Conservation (phyloP, 2,113 vertebrate species). For the Saiga tatarica region DNA sequence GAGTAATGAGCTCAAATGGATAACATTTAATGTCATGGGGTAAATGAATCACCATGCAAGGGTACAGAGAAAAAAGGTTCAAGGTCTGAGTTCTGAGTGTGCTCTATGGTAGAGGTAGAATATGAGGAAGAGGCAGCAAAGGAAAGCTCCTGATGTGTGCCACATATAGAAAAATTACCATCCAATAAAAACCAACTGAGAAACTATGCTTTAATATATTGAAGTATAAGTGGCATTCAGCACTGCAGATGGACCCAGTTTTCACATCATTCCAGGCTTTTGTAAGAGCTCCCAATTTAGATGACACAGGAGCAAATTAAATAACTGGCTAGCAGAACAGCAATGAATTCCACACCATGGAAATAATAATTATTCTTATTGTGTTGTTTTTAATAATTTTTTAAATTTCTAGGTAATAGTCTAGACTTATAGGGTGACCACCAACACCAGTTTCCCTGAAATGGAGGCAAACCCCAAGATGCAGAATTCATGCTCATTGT, state of each 20-base stretch:
- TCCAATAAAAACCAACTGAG: not conserved
- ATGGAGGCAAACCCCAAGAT: not conserved
- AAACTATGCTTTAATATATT: not conserved
- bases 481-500: not conserved
- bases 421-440: not conserved
- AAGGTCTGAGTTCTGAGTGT: not conserved
- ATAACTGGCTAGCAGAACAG: not conserved
- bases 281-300: not conserved
- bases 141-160: not conserved
- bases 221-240: not conserved
- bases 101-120: not conserved
- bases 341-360: not conserved
- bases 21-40: not conserved
- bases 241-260: not conserved
- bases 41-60: not conserved
- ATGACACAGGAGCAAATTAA: not conserved
- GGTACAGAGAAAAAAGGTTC: not conserved
- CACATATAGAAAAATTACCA: not conserved
- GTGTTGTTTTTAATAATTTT: not conserved
- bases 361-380: not conserved
- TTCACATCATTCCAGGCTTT: not conserved
- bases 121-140: not conserved
- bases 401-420: not conserved
- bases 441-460: not conserved
- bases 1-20: not conserved